Conservation (phyloP, 2,797 vertebrate species). For the Onychomys arenicola region DNA sequence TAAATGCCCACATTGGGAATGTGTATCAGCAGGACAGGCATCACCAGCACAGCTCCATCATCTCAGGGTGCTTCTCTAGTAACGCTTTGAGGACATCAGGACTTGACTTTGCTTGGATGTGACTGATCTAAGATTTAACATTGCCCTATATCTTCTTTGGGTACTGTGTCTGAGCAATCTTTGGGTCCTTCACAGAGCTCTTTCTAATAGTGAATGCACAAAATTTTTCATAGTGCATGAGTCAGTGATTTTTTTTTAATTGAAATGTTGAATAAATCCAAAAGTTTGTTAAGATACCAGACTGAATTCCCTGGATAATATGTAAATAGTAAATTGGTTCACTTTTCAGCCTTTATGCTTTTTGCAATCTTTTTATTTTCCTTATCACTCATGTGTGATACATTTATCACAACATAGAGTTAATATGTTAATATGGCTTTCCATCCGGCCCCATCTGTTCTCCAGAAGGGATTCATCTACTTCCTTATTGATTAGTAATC, state of each 20-base stretch:
- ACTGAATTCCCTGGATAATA: neutral
- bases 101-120: neutral
- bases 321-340: neutral
- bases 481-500: constrained; percentile 5
- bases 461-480: neutral
- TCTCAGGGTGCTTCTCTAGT: neutral
- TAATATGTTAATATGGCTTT: neutral
- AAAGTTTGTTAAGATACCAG: neutral
- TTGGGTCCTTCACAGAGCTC: neutral
- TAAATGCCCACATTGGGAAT: neutral
- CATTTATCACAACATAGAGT: neutral
- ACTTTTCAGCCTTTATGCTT: neutral
- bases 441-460: accelerated
- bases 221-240: neutral
- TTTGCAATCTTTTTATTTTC: neutral
- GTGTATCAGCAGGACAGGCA: accelerated
- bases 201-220: neutral
- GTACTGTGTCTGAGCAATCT: neutral
- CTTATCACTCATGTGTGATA: neutral
- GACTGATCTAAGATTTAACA: neutral
- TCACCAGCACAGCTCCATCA: neutral
- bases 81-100: neutral
- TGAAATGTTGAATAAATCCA: neutral
- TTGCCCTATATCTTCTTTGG: neutral
- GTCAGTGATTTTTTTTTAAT: constrained; percentile 22